Conservation (phyloP, 35 echinoderm and acorn worm genomes). For the Apostichopus parvimensis region DNA sequence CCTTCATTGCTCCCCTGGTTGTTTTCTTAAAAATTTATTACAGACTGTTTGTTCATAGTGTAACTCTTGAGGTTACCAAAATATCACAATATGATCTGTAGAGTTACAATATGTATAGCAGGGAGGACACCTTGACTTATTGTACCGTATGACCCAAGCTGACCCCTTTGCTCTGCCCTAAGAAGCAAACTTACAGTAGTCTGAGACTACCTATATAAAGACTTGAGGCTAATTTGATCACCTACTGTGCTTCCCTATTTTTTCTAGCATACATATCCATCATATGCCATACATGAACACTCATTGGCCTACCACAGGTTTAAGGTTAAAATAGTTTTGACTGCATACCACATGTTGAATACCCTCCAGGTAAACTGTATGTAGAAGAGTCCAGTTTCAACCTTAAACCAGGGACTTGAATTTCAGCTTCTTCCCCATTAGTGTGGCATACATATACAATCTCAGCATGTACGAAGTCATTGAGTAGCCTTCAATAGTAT, state of each 20-base stretch:
- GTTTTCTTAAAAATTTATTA: background rate
- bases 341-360: background rate
- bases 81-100: background rate
- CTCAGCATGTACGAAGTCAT: too few species aligned
- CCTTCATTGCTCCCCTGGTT: background rate
- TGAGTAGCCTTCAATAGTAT: too few species aligned
- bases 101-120: background rate
- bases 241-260: conserved; percentile 22
- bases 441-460: too few species aligned
- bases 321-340: background rate
- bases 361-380: background rate
- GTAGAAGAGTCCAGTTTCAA: too few species aligned
- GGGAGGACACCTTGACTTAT: conserved; percentile 23
- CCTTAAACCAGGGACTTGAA: too few species aligned
- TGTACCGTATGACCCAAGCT: conserved; percentile 9
- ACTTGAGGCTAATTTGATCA: conserved; percentile 37
- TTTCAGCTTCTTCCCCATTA: too few species aligned
- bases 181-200: background rate
- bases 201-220: background rate
- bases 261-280: background rate
- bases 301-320: background rate
- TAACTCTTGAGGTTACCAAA: background rate
- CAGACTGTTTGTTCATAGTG: background rate
- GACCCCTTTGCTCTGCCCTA: conserved; percentile 2
- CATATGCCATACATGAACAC: background rate